A percentile compares a stretch with the other conserved stretches of the same genome.
These are phyloP conservation scores for Globodera rostochiensis DNA, from an alignment of 1,140 invertebrate genomes.

Conservation along the genomic window DNA sequence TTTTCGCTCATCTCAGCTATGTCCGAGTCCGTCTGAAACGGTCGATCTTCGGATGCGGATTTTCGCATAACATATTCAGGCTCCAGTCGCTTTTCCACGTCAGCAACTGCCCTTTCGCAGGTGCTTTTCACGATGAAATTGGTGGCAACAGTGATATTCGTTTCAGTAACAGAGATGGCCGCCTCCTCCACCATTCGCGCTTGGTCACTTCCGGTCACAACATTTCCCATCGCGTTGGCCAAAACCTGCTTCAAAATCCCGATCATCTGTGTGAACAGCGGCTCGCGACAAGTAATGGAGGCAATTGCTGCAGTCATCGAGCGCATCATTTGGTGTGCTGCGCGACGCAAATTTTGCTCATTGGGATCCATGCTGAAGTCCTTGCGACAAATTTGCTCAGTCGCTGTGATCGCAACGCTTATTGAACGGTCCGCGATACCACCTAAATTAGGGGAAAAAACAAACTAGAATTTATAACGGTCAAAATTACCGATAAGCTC, in stretches of 20 bases:
- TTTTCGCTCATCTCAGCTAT: constrained; percentile 64
- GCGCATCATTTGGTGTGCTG: constrained; percentile 92
- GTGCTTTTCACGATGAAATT: constrained; percentile 97
- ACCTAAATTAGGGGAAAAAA: background rate
- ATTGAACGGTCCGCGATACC: constrained; percentile 92
- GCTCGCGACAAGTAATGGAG: constrained; percentile 94
- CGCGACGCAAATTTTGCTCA: constrained; percentile 84
- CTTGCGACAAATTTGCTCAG: constrained; percentile 93
- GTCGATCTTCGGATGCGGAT: constrained; percentile 72
- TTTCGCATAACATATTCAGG: constrained; percentile 73
- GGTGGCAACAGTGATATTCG: constrained; percentile 94
- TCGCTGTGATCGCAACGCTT: constrained; percentile 91
- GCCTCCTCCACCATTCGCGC: constrained; percentile 86
- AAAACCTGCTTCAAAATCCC: constrained; percentile 80
- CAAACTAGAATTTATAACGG: constrained; percentile 1
- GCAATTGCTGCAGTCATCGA: constrained; percentile 96
- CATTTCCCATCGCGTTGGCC: constrained; percentile 35
- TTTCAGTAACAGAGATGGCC: constrained; percentile 76
- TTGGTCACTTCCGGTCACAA: constrained; percentile 68
- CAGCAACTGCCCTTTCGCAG: constrained; percentile 91
- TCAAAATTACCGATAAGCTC: constrained; percentile 44
- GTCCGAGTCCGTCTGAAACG: constrained; percentile 72
- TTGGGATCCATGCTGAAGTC: constrained; percentile 96
- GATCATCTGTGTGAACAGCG: constrained; percentile 81
- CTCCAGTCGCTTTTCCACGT: constrained; percentile 76